Evolutionary conservation across 2,888 invertebrate species (phyloP).

Genomic region (Arrhopalites spinosus): DNA sequence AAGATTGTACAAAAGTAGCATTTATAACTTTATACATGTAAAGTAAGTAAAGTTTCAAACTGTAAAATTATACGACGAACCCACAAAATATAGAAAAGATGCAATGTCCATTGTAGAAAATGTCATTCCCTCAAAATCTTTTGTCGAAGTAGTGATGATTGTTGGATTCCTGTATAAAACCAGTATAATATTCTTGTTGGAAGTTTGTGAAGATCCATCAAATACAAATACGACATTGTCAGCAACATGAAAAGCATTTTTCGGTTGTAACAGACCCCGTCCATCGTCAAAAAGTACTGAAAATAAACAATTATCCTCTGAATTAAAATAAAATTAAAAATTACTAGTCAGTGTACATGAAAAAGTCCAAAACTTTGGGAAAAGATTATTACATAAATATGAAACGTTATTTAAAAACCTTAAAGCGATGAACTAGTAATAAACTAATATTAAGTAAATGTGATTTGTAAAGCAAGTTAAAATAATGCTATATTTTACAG

Average conservation of each 20-base stretch:
- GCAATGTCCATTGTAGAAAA: slow-evolving; percentile 30
- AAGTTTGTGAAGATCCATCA: slow-evolving; percentile 5
- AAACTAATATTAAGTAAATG: too few species aligned
- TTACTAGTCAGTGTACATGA: too few species aligned
- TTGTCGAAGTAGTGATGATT: slow-evolving; percentile 13
- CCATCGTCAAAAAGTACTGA: slow-evolving; percentile 33
- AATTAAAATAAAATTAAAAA: too few species aligned
- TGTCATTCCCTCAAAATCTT: slow-evolving; percentile 6
- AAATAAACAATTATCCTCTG: too few species aligned
- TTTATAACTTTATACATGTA: not conserved
- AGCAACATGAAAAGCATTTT: slow-evolving; percentile 27
- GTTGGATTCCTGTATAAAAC: slow-evolving; percentile 33
- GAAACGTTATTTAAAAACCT: too few species aligned
- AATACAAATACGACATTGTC: slow-evolving; percentile 34
- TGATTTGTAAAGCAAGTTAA: too few species aligned
- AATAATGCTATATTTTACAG: too few species aligned
- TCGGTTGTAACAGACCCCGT: slow-evolving; percentile 17
- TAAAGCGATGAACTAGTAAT: too few species aligned
- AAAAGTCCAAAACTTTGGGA: too few species aligned
- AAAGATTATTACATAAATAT: too few species aligned
- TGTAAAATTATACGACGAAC: slow-evolving; percentile 9
- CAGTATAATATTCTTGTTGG: slow-evolving; percentile 5
- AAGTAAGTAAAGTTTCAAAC: not conserved
- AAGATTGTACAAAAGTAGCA: not conserved
- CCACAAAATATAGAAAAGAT: slow-evolving; percentile 29